Base-by-base conservation (phyloP, 37 sponge, comb jelly and placozoan genomes). In the Aplysina aerophoba region DNA sequence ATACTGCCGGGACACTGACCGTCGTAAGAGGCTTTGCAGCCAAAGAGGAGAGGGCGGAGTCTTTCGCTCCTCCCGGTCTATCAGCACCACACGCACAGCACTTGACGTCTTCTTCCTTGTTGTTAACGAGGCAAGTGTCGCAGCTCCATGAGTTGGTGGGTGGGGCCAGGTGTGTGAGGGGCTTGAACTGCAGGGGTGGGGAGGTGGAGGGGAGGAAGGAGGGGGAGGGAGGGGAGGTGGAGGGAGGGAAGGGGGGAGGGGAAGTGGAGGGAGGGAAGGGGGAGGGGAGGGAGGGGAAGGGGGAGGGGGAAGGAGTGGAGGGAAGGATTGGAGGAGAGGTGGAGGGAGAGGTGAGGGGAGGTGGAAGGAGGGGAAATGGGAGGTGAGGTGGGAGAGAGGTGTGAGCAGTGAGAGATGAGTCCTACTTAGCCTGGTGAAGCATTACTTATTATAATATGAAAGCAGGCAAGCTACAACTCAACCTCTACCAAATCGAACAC, bases 121-220 rank as follows among this genome's bases (percentile, higher is more conserved):
- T 90, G 66, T 30, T 68, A 33, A 93, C 40, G 65, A 94, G 56
- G 81, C 94, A 94, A 22, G 78, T 84, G 73, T 59, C 80, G 82
- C 91, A 90, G 4, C 56, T 27, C 90, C 91, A 93, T 15, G 85
- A 87, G 2, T 86, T 83, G 5, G 38, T 44, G 0, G 88, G 81
- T 15, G 88, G 88, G 13, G 84, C 81, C 66, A 81, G 81, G 72
- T 84, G 88, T 37, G 87, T 0, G 50, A 87, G 71, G 5, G 75
- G 68, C 55, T 41, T 77, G 25, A 77, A 20, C 22, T 25, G 37
- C 31, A 66, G 41, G 19, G 27, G 34, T 13, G 50, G 33, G 12
- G 73, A 27, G 37, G 80, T 53, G 55, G 84, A 37, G 24, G 17
- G 84, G 84, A 33, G 28, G 61, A 55, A 36, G 81, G 53, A 89